Base-by-base conservation (phyloP, 2,113 vertebrate species). In the Rana temporaria region DNA sequence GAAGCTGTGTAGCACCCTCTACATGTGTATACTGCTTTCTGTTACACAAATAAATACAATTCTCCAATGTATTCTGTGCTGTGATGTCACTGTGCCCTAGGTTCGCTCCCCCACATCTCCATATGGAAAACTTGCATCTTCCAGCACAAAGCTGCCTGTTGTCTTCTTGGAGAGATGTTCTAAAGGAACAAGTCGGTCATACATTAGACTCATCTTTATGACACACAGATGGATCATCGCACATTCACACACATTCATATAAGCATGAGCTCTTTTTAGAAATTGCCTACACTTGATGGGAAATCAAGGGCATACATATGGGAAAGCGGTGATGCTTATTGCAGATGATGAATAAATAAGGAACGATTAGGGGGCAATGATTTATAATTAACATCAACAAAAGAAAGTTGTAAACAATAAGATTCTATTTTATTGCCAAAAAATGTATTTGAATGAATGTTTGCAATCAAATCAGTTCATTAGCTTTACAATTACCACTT, bases 91-190 rank as follows among this genome's bases (percentile, higher is more conserved):
- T 56, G 77, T 34, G 64, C 22, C 22, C 63, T 30, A 30, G n/a
- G 55, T 66, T 38, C 76, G 57, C 53, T 59, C 32, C 53, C 38
- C 18, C 30, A 38, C 8, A 22, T 59, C 53, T 59, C 53, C 64
- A 79, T 24, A 70, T 80, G 78, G 78, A 80, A 69, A 69, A 52
- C 22, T 38, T 53, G 69, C 66, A 69, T 15, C 52, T 70, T 19
- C 34, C 30, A 59, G 70, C 34, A 80, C 78, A 80, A 80, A 70
- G 67, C 52, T 60, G 55, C 65, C 67, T 22, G 56, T 80, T 80
- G 78, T 80, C 38, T 80, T 52, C 48, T 30, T 38, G 15, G 15
- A 24, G 66, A 32, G 69, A 68, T 60, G 65, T 60, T 34, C 38
- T 32, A 20, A 20, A 70, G 78, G 67, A 71, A 80, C 53, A 71